These are phyloP conservation scores for Ypsolopha scabrella DNA, from an alignment of 2,888 invertebrate species.

Conservation along the genomic window DNA sequence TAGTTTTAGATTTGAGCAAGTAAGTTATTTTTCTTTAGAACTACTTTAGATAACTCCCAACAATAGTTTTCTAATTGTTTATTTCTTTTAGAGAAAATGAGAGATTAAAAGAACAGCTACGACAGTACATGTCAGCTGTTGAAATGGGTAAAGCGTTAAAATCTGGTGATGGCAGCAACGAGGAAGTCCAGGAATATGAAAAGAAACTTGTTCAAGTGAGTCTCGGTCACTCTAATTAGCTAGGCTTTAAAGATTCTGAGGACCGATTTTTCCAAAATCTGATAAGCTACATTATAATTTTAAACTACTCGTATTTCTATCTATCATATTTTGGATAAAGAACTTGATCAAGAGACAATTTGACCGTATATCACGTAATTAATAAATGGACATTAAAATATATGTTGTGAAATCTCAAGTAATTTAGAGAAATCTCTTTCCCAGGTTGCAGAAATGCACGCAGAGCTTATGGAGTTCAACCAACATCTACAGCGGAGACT, in stretches of 20 bases:
- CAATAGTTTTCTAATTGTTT: neutral
- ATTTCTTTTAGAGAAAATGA: conserved; percentile 79
- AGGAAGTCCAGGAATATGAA: conserved; percentile 85
- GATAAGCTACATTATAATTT: too few species aligned
- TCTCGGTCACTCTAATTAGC: neutral
- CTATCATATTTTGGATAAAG: too few species aligned
- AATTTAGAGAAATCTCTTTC: neutral
- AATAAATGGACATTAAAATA: too few species aligned
- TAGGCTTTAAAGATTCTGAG: too few species aligned
- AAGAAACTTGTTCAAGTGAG: conserved; percentile 85
- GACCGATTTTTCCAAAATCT: too few species aligned
- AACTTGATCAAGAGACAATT: too few species aligned
- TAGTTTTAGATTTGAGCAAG: conserved; percentile 75
- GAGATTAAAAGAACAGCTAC: conserved; percentile 83
- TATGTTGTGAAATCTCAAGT: too few species aligned
- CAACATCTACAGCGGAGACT: conserved; percentile 81
- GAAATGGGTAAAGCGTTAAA: conserved; percentile 87
- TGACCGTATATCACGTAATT: too few species aligned
- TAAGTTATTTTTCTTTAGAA: conserved; percentile 28
- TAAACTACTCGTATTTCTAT: too few species aligned
- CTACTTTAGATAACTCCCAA: neutral
- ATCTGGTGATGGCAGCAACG: conserved; percentile 62
- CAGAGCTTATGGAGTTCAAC: conserved; percentile 93
- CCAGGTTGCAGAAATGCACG: conserved; percentile 94
- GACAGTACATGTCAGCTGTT: conserved; percentile 90